These are phyloP conservation scores for Pseudochaenichthys georgianus DNA, from an alignment of 2,797 vertebrate genomes.

Conservation along the genomic window DNA sequence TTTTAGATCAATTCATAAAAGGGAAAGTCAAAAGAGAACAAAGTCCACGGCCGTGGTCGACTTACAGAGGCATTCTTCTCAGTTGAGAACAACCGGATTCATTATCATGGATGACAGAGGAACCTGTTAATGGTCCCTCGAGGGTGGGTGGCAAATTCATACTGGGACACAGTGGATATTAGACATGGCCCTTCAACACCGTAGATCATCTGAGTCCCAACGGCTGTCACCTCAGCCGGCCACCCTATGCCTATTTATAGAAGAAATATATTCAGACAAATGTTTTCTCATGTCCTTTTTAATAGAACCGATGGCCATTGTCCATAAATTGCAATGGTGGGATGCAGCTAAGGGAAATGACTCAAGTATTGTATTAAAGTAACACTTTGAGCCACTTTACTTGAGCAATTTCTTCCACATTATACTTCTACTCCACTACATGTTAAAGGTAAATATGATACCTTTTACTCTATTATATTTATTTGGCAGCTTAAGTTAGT, in stretches of 20 bases:
- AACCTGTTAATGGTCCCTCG: constrained; percentile 54
- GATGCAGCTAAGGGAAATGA: too few relatives aligned
- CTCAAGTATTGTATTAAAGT: too few relatives aligned
- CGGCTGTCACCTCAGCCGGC: constrained; percentile 39
- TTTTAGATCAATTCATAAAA: constrained; percentile 49
- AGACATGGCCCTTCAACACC: constrained; percentile 51
- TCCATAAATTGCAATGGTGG: not conserved
- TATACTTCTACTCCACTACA: too few relatives aligned
- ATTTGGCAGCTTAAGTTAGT: too few relatives aligned
- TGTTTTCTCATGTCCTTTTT: constrained; percentile 9
- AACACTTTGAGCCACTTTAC: too few relatives aligned
- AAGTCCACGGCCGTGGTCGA: constrained; percentile 1
- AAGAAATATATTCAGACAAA: constrained; percentile 15
- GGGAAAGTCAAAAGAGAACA: not conserved
- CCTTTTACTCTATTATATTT: too few relatives aligned
- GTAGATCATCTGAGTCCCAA: constrained; percentile 60
- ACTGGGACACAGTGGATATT: constrained; percentile 56
- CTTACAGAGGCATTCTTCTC: constrained; percentile 19
- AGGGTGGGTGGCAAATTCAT: constrained; percentile 77
- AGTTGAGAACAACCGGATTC: constrained; percentile 55
- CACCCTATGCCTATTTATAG: constrained; percentile 39
- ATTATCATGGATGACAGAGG: constrained; percentile 49
- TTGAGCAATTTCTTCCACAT: too few relatives aligned
- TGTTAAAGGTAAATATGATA: too few relatives aligned
- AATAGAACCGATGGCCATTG: not conserved